Evolutionary conservation across 2,113 vertebrate species (phyloP), one percentile per base, ranked within the genome.

Genomic region (Xenus cinereus): DNA sequence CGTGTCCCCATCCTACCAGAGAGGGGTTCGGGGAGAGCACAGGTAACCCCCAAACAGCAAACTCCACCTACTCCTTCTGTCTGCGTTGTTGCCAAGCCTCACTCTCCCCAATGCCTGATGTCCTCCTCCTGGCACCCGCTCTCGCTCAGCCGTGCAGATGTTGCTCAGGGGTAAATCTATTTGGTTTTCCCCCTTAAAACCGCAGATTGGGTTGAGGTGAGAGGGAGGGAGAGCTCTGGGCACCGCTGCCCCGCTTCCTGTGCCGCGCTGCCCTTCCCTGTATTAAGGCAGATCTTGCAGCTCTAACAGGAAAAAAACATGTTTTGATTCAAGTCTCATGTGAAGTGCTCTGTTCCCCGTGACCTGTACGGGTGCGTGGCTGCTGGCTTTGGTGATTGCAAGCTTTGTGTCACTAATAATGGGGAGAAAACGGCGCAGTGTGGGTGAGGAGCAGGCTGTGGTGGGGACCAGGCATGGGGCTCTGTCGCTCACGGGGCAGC

Each of bases 331-430:
- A 5, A 50, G 46, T 27, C 15, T 6, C 28, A 6, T 1, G 28
- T 3, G 4, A 27, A 24, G 33, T 0, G 8, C 23, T 1, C 63
- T 6, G 37, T 21, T 67, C 67, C 37, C 46, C 1, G 1, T 3
- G 59, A 21, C 6, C 27, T 20, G 23, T 3, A 1, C 1, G 32
- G 54, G 4, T 4, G 45, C 1, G 7, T 3, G n/a, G 57, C 24
- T 8, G 35, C 37, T 21, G 2, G 0, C 20, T 6, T 19, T 21
- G 41, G 41, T 19, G 46, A 2, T 37, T 26, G 28, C 68, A 18
- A 64, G 23, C 69, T 71, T 35, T 6, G 18, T 23, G n/a, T 43
- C 28, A 0, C 63, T 10, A 1, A 1, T 0, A 1, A 1, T 0
- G 14, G 50, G 69, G 35, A 37, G 45, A 32, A 64, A 1, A 28